Conservation (phyloP, 2,113 vertebrate species). For the Cercopithecus mona region DNA sequence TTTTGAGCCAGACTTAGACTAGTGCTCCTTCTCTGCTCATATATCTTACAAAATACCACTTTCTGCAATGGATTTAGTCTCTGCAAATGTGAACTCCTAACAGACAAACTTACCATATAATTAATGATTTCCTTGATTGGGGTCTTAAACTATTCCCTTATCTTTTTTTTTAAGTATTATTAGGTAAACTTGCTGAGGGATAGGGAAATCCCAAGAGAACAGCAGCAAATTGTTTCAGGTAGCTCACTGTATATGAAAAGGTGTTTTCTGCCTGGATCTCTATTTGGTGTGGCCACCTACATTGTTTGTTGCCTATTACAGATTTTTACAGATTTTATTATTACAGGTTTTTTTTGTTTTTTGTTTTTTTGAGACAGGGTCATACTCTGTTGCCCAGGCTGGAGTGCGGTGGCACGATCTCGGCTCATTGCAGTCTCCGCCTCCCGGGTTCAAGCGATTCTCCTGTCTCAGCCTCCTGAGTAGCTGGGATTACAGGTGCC, state of each 20-base stretch:
- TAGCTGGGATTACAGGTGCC: too few relatives aligned
- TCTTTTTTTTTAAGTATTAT: not conserved
- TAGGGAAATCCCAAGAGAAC: not conserved
- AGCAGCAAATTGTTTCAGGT: not conserved
- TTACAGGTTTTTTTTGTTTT: not conserved
- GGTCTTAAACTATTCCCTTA: constrained; percentile 17
- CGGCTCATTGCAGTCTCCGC: too few relatives aligned
- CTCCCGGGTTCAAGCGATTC: too few relatives aligned
- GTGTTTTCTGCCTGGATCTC: constrained; percentile 40
- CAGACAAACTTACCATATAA: constrained; percentile 31
- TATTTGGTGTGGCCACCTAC: not conserved
- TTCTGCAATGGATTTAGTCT: not conserved
- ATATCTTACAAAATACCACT: constrained; percentile 10
- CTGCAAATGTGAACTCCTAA: not conserved
- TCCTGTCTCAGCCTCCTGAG: too few relatives aligned
- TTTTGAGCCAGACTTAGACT: constrained; percentile 1
- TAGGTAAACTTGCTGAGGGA: not conserved
- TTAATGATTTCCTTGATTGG: constrained; percentile 30
- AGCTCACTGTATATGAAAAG: constrained; percentile 29
- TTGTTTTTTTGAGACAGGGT: too few relatives aligned
- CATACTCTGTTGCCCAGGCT: too few relatives aligned
- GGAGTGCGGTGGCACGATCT: too few relatives aligned
- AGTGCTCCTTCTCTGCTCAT: not conserved
- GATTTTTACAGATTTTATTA: not conserved
- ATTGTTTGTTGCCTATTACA: not conserved